Evolutionary conservation across 23 tunicate genomes (phyloP).

Genomic region (Oikopleura albicans): DNA sequence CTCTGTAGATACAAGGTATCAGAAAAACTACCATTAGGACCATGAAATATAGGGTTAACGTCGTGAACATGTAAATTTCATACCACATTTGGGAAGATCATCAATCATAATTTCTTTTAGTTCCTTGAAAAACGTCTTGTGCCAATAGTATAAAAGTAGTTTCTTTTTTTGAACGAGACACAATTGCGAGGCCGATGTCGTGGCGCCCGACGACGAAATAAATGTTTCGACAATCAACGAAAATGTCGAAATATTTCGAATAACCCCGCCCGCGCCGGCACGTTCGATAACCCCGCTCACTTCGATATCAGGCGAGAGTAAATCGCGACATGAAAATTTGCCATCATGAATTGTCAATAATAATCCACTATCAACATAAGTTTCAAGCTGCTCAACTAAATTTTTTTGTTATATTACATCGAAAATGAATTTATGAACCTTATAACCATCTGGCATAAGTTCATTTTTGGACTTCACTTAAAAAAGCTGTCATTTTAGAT

Average conservation of each 20-base stretch:
- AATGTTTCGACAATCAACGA: background rate
- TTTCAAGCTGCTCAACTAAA: background rate
- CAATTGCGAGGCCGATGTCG: background rate
- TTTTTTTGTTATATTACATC: too few species aligned
- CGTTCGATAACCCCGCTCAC: background rate
- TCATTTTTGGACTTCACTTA: too few species aligned
- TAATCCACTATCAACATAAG: background rate
- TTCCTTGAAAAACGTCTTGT: background rate
- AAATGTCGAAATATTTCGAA: background rate
- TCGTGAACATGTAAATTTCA: too few species aligned
- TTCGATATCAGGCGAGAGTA: background rate
- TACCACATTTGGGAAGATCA: background rate
- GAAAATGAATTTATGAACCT: too few species aligned
- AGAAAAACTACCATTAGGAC: too few species aligned
- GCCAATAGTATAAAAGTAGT: background rate
- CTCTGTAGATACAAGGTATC: too few species aligned
- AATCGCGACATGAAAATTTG: background rate
- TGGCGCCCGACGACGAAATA: background rate
- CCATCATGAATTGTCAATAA: background rate
- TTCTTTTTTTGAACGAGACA: background rate
- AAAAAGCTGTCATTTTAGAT: too few species aligned
- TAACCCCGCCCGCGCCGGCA: background rate
- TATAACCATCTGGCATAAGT: too few species aligned
- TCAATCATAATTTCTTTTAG: background rate
- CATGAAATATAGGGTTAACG: too few species aligned